phyloP scores from a whole-genome alignment of 2,113 vertebrate species.

The Oncorhynchus clarkii region DNA sequence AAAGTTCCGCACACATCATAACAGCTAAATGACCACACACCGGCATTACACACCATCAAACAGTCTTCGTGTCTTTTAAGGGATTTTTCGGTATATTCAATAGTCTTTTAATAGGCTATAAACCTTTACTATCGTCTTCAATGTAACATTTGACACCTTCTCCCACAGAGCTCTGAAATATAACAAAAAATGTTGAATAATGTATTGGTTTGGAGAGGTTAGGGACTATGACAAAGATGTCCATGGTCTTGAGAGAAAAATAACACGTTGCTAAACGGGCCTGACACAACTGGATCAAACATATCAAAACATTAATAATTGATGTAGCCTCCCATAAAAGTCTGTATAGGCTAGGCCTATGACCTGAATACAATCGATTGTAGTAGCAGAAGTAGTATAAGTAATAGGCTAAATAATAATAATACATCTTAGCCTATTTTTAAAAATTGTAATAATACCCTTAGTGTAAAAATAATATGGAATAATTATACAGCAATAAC shows the following conservation, averaged over 20 bases:
- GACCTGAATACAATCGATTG: not conserved
- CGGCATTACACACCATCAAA: too few species aligned
- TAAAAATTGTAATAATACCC: not conserved
- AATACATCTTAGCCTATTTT: not conserved
- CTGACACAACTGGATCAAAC: slow-evolving; percentile 68
- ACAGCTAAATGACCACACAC: too few species aligned
- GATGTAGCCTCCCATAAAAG: slow-evolving; percentile 19
- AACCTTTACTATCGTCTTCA: slow-evolving; percentile 25
- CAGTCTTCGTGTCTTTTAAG: too few species aligned
- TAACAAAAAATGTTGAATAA: slow-evolving; percentile 63
- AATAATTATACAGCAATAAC: too few species aligned
- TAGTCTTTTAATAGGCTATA: not conserved
- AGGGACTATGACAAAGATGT: slow-evolving; percentile 54
- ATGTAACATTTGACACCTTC: slow-evolving; percentile 52
- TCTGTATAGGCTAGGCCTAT: not conserved
- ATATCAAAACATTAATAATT: slow-evolving; percentile 52
- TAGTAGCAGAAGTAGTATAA: not conserved
- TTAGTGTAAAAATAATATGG: too few species aligned
- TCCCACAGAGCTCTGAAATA: slow-evolving; percentile 56
- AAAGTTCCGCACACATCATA: too few species aligned
- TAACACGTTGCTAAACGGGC: slow-evolving; percentile 57
- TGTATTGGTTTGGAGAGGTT: slow-evolving; percentile 48
- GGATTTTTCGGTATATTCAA: too few species aligned
- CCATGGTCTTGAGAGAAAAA: not conserved
- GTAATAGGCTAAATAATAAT: too few species aligned